Base-by-base conservation (phyloP, 2,888 invertebrate genomes). In the Macaria liturata region DNA sequence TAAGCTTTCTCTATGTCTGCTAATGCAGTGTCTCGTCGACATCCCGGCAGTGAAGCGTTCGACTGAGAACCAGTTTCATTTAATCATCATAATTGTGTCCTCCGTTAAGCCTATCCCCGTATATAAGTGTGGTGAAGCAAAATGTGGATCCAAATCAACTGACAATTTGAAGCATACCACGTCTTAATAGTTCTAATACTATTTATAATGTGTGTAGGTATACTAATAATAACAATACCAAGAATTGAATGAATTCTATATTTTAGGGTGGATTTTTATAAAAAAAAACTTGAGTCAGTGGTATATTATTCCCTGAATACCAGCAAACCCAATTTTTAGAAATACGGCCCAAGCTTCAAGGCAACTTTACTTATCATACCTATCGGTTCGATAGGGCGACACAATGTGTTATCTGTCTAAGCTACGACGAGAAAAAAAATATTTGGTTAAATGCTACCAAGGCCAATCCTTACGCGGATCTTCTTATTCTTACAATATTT, bases 41-140 rank as follows among this genome's bases (percentile, higher is more conserved):
- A 75, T 80, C 81, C 79, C 81, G 78, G 75, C 81, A 80, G 77
- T 76, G 76, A 66, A 75, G 78, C 74, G 76, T 77, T 76, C 77
- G 79, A 64, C 73, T 71, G 69, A 80, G 80, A 89, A 90, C 91
- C 88, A 87, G 91, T 90, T 90, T 84, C 80, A 80, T 86, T 86
- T 88, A 89, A 91, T 89, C 90, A 89, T 89, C 86, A 87, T 89
- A 89, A 90, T 90, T 90, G 88, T 86, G 84, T 84, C 87, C 87
- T 83, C 88, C 86, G 88, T 86, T 87, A 86, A 88, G 79, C 81
- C 83, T 83, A 83, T 81, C 80, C 78, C 78, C 69, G 76, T 70
- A 70, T 63, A 71, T 63, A 71, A 74, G 69, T 75, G 76, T 72
- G 72, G 69, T 71, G 63, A 62, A 72, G 66, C 61, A 62, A 68